Conservation (phyloP, 1,140 invertebrate species). For the Sminthurides bifidus region DNA sequence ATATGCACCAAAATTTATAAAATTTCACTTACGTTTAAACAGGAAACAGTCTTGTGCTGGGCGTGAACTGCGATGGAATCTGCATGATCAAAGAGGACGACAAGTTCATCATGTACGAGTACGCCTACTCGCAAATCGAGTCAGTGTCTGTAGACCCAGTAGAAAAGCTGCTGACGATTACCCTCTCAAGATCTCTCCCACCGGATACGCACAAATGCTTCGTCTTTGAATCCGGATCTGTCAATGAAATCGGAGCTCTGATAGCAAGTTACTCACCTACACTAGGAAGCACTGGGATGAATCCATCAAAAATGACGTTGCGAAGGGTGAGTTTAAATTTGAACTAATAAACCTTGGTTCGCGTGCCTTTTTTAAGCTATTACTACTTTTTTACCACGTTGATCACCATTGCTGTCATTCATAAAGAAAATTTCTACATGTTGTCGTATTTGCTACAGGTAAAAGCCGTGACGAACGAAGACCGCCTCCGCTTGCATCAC, state of each 20-base stretch:
- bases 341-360: background rate
- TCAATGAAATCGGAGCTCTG: slow-evolving; percentile 73
- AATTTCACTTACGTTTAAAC: slow-evolving; percentile 1
- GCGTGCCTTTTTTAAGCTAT: background rate
- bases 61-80: slow-evolving; percentile 82
- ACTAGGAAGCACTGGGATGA: slow-evolving; percentile 65
- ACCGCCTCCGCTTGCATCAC: slow-evolving; percentile 64
- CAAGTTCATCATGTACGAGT: slow-evolving; percentile 78
- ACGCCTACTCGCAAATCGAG: slow-evolving; percentile 74
- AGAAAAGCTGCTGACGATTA: slow-evolving; percentile 81
- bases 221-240: slow-evolving; percentile 58
- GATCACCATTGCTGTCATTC: too few species aligned
- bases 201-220: slow-evolving; percentile 70
- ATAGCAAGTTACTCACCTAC: slow-evolving; percentile 82
- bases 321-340: slow-evolving; percentile 40
- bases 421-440: too few species aligned
- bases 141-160: slow-evolving; percentile 82
- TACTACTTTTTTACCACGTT: too few species aligned
- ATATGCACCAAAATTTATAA: too few species aligned
- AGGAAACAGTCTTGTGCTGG: slow-evolving; percentile 55
- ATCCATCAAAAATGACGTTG: slow-evolving; percentile 60
- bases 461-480: slow-evolving; percentile 65
- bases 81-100: slow-evolving; percentile 77
- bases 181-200: slow-evolving; percentile 47
- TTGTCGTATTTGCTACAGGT: slow-evolving; percentile 35